Base-by-base conservation (phyloP, 2,888 invertebrate species). In the Microplitis manilae region DNA sequence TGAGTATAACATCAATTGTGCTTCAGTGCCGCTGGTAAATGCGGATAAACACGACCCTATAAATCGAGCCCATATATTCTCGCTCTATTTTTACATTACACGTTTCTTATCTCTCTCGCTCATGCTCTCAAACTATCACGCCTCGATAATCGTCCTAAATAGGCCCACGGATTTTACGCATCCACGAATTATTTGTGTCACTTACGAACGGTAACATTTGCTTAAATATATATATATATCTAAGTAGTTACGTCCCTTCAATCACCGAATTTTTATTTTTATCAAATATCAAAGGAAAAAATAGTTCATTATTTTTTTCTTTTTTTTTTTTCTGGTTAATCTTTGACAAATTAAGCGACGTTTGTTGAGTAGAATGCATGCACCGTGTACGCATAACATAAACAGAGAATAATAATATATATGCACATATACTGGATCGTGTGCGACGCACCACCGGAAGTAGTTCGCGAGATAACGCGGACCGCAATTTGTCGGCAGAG, bases 81-180 rank as follows among this genome's bases (percentile, higher is more conserved):
- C 41, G 77, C 75, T 70, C 39, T 70, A 62, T 73, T 79, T 78
- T 78, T 77, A 69, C 77, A 61, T 73, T 75, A 77, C 79, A 79
- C 79, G 77, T 78, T 75, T 80, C 78, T 74, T 75, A 81, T 83
- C 81, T 81, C 81, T 77, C 77, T 83, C 79, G 81, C 80, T 81
- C 79, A 79, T 80, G 77, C 69, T 74, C 74, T 75, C 7, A 41
- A 61, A 71, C 70, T 65, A 75, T 87, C 84, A 87, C 86, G 89
- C 87, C 83, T 86, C 86, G 88, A 83, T 88, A 87, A 86, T 86
- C 84, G 83, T 81, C 77, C 84, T 86, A 85, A 88, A 88, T 87
- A 82, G 85, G 82, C 77, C 81, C 80, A 74, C 78, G 88, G 90
- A 89, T 90, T 90, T 90, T 82, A 90, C 90, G 89, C 89, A 88